phyloP scores from a whole-genome alignment of 2,113 vertebrate genomes.

The Terrapene triunguis region DNA sequence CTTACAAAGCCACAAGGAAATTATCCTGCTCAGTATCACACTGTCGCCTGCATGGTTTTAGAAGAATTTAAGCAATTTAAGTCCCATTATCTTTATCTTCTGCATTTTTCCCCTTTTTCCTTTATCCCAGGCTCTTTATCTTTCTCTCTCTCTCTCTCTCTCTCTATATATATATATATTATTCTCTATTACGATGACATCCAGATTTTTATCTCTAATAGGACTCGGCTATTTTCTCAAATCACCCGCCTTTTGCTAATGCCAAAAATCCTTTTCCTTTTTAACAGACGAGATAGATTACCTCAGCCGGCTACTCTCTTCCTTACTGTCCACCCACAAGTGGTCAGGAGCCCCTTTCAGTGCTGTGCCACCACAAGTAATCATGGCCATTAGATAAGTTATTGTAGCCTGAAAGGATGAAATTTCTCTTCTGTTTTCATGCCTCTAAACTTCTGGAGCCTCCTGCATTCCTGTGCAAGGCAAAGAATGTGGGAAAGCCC shows the following conservation, averaged over 20 bases:
- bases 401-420: constrained; percentile 68
- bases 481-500: background rate
- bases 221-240: constrained; percentile 62
- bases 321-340: constrained; percentile 3
- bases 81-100: background rate
- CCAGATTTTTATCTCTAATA: constrained; percentile 34
- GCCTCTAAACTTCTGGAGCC: constrained; percentile 45
- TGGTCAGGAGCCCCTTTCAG: constrained; percentile 5
- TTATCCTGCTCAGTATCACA: background rate
- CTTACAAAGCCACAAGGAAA: background rate
- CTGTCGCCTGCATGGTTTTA: background rate
- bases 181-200: constrained; percentile 7
- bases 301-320: constrained; percentile 30
- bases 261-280: constrained; percentile 45
- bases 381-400: constrained; percentile 66
- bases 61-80: constrained; percentile 28
- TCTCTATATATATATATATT: background rate
- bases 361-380: constrained; percentile 49
- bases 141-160: background rate
- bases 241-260: constrained; percentile 60
- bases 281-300: constrained; percentile 59
- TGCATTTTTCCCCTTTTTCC: rapidly evolving
- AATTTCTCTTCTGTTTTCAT: constrained; percentile 53
- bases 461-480: background rate
- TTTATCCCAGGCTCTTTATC: background rate